These are phyloP conservation scores for Drosophila niveifrons DNA, from an alignment of 2,888 invertebrate species.

Conservation along the genomic window DNA sequence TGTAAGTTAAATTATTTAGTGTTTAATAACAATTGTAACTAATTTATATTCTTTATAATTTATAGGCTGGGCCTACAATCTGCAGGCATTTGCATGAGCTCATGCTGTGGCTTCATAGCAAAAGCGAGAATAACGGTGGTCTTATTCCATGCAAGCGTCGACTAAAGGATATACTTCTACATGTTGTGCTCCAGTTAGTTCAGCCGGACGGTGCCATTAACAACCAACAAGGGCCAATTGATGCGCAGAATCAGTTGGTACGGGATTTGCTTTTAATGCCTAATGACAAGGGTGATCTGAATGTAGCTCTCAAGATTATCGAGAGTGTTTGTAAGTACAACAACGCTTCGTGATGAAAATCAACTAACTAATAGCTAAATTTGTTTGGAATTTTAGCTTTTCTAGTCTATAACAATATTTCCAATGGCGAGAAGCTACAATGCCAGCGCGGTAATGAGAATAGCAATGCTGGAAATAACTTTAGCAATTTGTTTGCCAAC, in stretches of 20 bases:
- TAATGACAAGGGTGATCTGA: slow-evolving; percentile 89
- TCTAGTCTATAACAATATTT: slow-evolving; percentile 86
- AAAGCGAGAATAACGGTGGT: slow-evolving; percentile 87
- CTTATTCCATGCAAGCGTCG: slow-evolving; percentile 86
- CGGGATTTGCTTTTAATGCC: slow-evolving; percentile 88
- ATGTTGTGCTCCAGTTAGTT: slow-evolving; percentile 90
- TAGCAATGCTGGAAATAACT: slow-evolving; percentile 87
- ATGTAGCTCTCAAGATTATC: slow-evolving; percentile 90
- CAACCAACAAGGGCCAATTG: slow-evolving; percentile 89
- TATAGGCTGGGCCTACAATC: slow-evolving; percentile 91
- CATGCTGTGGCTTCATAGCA: slow-evolving; percentile 89
- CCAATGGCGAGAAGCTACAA: slow-evolving; percentile 87
- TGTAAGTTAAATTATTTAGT: slow-evolving; percentile 68
- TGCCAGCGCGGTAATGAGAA: slow-evolving; percentile 86
- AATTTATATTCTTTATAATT: slow-evolving; percentile 31
- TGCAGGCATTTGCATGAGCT: slow-evolving; percentile 91
- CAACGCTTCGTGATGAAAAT: not conserved
- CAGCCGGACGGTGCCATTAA: slow-evolving; percentile 89
- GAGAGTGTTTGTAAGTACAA: slow-evolving; percentile 89
- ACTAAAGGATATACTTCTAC: slow-evolving; percentile 87
- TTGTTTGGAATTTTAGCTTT: slow-evolving; percentile 81
- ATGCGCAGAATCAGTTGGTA: slow-evolving; percentile 91
- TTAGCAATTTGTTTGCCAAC: slow-evolving; percentile 92
- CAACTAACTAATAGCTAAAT: not conserved
- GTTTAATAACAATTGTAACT: not conserved